These are phyloP conservation scores for Serranus cabrilla DNA, from an alignment of 2,797 vertebrate species.

Conservation along the genomic window DNA sequence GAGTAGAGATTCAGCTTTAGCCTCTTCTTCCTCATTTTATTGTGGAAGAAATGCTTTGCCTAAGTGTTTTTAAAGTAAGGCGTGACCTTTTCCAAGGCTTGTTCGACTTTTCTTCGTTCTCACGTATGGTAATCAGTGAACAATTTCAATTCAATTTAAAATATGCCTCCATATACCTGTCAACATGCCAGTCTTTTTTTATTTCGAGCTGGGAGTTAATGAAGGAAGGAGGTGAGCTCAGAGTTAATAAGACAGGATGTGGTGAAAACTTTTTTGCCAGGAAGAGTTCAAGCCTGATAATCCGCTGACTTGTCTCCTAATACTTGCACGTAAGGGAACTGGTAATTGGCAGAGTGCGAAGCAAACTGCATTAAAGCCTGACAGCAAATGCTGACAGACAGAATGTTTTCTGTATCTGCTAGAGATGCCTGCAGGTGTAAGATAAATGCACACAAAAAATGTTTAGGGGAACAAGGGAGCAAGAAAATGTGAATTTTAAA, in stretches of 20 bases:
- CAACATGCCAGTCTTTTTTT: neutral
- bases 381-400: slow-evolving; percentile 13
- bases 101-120: neutral
- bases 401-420: neutral
- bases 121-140: neutral
- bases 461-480: neutral
- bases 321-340: neutral
- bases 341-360: slow-evolving; percentile 1
- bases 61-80: neutral
- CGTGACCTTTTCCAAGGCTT: neutral
- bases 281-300: slow-evolving; percentile 9
- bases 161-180: neutral
- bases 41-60: neutral
- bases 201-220: neutral
- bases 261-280: neutral
- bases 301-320: neutral
- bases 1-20: neutral
- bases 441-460: slow-evolving; percentile 33
- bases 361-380: neutral
- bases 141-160: neutral
- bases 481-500: neutral
- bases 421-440: slow-evolving; percentile 25
- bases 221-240: slow-evolving; percentile 5
- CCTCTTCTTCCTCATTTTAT: neutral
- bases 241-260: slow-evolving; percentile 9